Evolutionary conservation across 2,113 vertebrate genomes (phyloP), one percentile per base, ranked within the genome.

Genomic region (Ceuthmochares aereus): DNA sequence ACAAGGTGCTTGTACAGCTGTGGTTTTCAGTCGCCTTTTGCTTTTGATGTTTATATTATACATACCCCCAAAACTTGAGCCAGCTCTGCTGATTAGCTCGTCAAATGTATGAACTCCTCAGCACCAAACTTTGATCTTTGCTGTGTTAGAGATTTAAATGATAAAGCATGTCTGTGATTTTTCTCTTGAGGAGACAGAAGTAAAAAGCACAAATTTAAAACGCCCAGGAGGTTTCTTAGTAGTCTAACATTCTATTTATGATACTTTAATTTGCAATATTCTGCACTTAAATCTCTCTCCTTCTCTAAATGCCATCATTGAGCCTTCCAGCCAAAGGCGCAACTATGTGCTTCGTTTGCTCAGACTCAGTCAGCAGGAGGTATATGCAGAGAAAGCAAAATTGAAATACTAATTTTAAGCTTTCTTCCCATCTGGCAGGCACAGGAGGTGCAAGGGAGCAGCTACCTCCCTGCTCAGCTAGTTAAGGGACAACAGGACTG

Each of bases 161-260:
- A 76, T 67, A 93, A 85, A 85, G 68, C 6, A 2, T 81, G 29
- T 12, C 68, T 88, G 66, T 91, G 81, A 27, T 94, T 95, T 95
- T 94, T 87, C 75, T 94, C 37, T 95, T 80, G 82, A 83, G 58
- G 34, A 88, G 21, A 73, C 75, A 77, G 75, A 96, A 95, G 77
- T 85, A 49, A 73, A 87, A 80, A 74, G 37, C 30, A 76, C 20
- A 74, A 67, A 66, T 95, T 83, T 81, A 34, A 90, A 64, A 76
- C 87, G 30, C 87, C 75, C 75, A 30, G 25, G 47, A 94, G 84
- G 29, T 62, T 95, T 91, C 58, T 72, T 37, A 69, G 30, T 30
- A 67, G 67, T 21, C 75, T 81, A 23, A 62, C 14, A 12, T 73
- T 89, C 36, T 77, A 37, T 77, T 93, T 83, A 59, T 40, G 73